A percentile compares a stretch with the other conserved stretches of the same genome.
These are phyloP conservation scores for Manduca sexta DNA, from an alignment of 1,140 invertebrate genomes.

Conservation along the genomic window DNA sequence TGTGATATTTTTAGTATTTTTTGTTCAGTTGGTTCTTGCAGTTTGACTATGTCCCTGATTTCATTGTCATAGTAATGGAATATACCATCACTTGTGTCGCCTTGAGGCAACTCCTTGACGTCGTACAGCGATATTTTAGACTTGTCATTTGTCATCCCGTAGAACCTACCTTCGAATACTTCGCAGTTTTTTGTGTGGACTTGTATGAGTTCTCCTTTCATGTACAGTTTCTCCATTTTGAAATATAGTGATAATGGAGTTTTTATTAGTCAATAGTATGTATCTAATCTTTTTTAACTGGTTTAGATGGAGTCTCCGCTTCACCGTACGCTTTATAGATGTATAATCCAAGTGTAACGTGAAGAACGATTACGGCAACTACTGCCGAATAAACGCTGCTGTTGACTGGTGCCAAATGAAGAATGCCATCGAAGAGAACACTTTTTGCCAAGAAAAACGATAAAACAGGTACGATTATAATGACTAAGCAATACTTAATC, in stretches of 20 bases:
- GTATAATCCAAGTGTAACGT: slow-evolving; percentile 82
- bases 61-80: slow-evolving; percentile 62
- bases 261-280: slow-evolving; percentile 6
- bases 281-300: slow-evolving; percentile 62
- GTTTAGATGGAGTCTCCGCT: slow-evolving; percentile 54
- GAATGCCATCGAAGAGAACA: slow-evolving; percentile 74
- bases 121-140: slow-evolving; percentile 62
- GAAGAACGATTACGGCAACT: slow-evolving; percentile 80
- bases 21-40: slow-evolving; percentile 42
- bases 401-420: slow-evolving; percentile 73
- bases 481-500: slow-evolving; percentile 77
- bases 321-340: slow-evolving; percentile 84
- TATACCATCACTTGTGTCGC: slow-evolving; percentile 41
- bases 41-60: slow-evolving; percentile 54
- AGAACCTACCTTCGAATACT: slow-evolving; percentile 60
- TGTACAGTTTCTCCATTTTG: slow-evolving; percentile 62
- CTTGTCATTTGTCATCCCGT: slow-evolving; percentile 60
- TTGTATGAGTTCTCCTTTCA: slow-evolving; percentile 67
- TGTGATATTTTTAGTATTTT: slow-evolving; percentile 54
- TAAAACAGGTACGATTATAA: slow-evolving; percentile 76
- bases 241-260: neutral
- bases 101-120: slow-evolving; percentile 51
- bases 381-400: slow-evolving; percentile 85
- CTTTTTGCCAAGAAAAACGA: slow-evolving; percentile 76
- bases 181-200: slow-evolving; percentile 58